A percentile compares a stretch with the other conserved stretches of the same genome.
phyloP scores from a whole-genome alignment of 2,797 vertebrate genomes.

The Spheniscus humboldti region DNA sequence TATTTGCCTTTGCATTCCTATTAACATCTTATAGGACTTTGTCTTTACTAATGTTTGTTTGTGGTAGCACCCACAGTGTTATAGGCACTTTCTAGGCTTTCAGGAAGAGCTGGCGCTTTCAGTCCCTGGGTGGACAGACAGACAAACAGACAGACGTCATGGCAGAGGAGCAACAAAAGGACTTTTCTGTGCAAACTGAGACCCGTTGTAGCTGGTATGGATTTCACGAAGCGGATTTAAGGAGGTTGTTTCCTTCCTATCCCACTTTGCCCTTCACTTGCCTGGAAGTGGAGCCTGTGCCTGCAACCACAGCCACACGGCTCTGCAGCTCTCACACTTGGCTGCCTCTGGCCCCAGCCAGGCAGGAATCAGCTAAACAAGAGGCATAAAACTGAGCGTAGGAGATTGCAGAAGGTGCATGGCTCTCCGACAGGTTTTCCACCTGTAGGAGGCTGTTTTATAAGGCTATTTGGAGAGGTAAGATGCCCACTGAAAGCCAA shows the following conservation, averaged over 20 bases:
- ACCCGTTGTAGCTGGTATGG: neutral
- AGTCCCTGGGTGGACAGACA: neutral
- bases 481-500: neutral
- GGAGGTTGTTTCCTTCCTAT: neutral
- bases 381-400: neutral
- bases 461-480: neutral
- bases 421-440: neutral
- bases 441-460: neutral
- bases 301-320: neutral
- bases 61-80: neutral
- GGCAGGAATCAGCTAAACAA: neutral
- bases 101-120: neutral
- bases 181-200: neutral
- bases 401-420: neutral
- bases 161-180: neutral
- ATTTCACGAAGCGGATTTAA: neutral
- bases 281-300: neutral
- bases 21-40: neutral
- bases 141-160: slow-evolving; percentile 15
- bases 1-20: slow-evolving; percentile 16
- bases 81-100: slow-evolving; percentile 35
- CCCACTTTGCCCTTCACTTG: neutral
- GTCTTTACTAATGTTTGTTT: slow-evolving; percentile 27
- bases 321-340: neutral
- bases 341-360: neutral